These are phyloP conservation scores for Urophycis tenuis DNA, from an alignment of 2,797 vertebrate genomes.

Conservation along the genomic window DNA sequence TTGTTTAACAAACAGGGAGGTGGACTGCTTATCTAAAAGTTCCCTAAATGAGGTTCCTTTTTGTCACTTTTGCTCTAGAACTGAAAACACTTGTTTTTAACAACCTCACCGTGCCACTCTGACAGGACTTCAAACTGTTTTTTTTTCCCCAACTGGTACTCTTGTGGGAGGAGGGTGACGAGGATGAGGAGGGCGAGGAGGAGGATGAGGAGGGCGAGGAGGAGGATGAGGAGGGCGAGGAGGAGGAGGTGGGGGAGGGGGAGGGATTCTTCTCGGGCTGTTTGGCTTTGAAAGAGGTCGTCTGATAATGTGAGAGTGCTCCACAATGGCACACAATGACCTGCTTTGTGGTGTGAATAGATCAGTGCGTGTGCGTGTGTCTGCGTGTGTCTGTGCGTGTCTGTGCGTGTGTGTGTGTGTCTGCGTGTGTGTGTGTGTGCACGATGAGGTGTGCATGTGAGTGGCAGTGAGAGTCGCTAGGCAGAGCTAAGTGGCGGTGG, in stretches of 20 bases:
- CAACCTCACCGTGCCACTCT: not conserved
- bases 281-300: constrained; percentile 30
- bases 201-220: not conserved
- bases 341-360: constrained; percentile 21
- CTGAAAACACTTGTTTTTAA: not conserved
- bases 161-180: not conserved
- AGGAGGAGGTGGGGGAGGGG: not conserved
- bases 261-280: constrained; percentile 1
- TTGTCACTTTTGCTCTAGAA: not conserved
- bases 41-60: not conserved
- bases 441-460: constrained; percentile 5
- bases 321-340: constrained; percentile 19
- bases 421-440: not conserved
- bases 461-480: not conserved
- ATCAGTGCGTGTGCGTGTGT: constrained; percentile 1
- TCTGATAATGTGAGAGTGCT: constrained; percentile 12
- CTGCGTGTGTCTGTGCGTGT: constrained; percentile 1
- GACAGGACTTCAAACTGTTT: not conserved
- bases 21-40: constrained; percentile 6
- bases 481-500: constrained; percentile 13
- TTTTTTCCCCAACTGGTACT: not conserved
- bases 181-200: not conserved
- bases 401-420: constrained; percentile 10
- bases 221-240: not conserved
- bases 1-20: constrained; percentile 20